Evolutionary conservation across 2,113 vertebrate genomes (phyloP).

Genomic region (Physeter macrocephalus): DNA sequence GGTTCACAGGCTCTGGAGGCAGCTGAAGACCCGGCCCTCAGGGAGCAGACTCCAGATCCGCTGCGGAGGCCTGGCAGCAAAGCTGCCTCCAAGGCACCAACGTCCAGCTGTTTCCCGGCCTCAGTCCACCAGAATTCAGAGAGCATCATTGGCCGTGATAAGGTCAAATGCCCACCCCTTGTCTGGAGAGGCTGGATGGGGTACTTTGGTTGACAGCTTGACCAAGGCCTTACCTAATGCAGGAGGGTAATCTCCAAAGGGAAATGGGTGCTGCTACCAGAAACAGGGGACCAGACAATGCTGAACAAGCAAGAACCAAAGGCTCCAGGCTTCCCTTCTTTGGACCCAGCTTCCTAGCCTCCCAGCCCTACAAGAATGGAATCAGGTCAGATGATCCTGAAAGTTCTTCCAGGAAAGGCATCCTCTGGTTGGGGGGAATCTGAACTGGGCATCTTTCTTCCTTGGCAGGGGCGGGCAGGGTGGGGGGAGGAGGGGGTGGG

Average conservation of each 20-base stretch:
- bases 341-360: neutral
- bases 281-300: neutral
- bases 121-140: neutral
- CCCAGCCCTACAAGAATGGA: neutral
- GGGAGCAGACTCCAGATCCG: neutral
- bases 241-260: neutral
- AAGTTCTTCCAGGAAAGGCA: neutral
- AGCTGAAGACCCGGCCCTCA: neutral
- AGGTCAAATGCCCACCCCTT: too few species aligned
- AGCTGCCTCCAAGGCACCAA: neutral
- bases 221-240: neutral
- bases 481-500: neutral
- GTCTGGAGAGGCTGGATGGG: neutral
- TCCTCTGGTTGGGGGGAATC: neutral
- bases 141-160: neutral
- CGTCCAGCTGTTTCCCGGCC: neutral
- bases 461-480: neutral
- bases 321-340: neutral
- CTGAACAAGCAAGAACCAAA: neutral
- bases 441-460: neutral
- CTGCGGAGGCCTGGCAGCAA: neutral
- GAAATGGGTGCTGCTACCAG: neutral
- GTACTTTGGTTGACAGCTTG: neutral
- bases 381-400: fast-evolving
- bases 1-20: neutral